Conservation (phyloP, 2,113 vertebrate species). For the Tragelaphus strepsiceros region DNA sequence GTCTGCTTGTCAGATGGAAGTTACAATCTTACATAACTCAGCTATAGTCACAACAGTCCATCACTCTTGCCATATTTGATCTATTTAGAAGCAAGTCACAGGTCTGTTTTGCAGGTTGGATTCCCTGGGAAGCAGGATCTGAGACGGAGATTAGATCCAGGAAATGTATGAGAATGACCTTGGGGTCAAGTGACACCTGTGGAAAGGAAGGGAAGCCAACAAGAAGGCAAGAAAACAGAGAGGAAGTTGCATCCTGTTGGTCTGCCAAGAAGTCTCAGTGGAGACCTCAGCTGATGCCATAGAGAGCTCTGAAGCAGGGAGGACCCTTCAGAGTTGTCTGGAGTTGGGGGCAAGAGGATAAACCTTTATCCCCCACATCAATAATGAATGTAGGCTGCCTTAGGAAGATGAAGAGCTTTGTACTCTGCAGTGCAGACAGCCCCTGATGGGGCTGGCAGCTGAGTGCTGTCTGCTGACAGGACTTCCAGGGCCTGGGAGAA, state of each 20-base stretch:
- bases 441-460: neutral
- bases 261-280: neutral
- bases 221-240: neutral
- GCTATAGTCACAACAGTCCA: neutral
- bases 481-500: neutral
- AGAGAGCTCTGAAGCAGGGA: neutral
- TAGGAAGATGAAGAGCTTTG: neutral
- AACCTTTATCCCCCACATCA: neutral
- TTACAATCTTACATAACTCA: no score
- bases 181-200: neutral
- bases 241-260: neutral
- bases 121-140: neutral
- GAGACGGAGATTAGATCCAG: neutral
- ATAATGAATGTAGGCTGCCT: neutral
- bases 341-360: neutral
- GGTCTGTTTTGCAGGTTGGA: neutral
- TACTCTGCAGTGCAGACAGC: neutral
- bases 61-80: neutral
- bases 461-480: neutral
- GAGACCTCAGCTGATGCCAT: neutral
- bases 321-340: neutral
- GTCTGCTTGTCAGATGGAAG: neutral
- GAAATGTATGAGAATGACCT: neutral
- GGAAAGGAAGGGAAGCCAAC: neutral
- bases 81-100: neutral